Percentiles rank a stretch among this genome's conserved stretches.
phyloP scores from a whole-genome alignment of 2,113 vertebrate genomes.

The Peucedramus taeniatus region DNA sequence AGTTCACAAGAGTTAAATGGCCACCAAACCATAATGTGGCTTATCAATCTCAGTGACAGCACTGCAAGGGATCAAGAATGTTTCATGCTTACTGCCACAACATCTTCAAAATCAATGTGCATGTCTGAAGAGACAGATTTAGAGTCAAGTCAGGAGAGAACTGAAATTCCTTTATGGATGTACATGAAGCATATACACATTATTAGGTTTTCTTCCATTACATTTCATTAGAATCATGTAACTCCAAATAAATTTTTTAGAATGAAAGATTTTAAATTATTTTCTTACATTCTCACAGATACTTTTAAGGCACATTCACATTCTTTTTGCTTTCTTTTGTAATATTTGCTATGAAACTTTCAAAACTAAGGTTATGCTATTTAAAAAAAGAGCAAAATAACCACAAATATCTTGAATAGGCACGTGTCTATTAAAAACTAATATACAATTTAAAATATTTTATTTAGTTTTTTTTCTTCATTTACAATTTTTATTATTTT shows the following conservation, averaged over 20 bases:
- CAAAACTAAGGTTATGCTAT: neutral
- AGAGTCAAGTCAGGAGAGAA: neutral
- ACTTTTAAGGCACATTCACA: neutral
- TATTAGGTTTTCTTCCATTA: neutral
- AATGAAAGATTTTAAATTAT: neutral
- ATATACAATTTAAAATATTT: neutral
- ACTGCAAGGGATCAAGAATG: neutral
- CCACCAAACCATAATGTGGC: neutral
- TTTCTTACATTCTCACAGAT: neutral
- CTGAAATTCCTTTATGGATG: neutral
- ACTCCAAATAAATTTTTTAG: neutral
- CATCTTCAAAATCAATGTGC: neutral
- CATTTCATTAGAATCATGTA: neutral
- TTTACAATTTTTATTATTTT: neutral
- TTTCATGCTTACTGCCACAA: neutral
- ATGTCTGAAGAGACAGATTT: neutral
- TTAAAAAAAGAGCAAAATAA: neutral
- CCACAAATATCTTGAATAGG: neutral
- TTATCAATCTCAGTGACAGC: slow-evolving; percentile 40
- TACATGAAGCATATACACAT: neutral
- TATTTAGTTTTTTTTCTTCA: neutral
- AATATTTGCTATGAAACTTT: neutral
- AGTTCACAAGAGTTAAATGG: slow-evolving; percentile 17
- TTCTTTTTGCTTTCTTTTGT: neutral
- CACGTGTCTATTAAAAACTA: neutral